Percentiles rank a stretch among this genome's conserved stretches.
Evolutionary conservation across 2,113 vertebrate species (phyloP).

Genomic region (Chaetodon auriga): DNA sequence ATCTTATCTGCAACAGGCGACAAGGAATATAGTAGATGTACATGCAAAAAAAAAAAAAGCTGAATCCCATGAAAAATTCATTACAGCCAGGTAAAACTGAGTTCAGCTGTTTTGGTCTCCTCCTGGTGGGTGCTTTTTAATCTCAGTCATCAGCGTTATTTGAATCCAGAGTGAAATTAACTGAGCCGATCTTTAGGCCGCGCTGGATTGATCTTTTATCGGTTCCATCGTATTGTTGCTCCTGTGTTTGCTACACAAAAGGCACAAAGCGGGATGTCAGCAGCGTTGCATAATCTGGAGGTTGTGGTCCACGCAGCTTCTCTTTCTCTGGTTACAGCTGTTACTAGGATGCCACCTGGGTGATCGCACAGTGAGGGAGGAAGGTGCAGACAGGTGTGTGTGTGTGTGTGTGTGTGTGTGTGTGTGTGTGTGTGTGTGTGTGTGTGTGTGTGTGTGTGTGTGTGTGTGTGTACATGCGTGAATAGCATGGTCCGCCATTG

Average conservation of each 20-base stretch:
- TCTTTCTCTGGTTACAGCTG: constrained; percentile 68
- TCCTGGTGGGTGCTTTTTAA: not conserved
- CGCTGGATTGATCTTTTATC: constrained; percentile 8
- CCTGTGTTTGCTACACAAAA: not conserved
- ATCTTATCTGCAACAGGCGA: constrained; percentile 60
- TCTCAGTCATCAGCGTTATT: constrained; percentile 6
- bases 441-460: constrained; percentile 51
- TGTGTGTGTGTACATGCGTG: constrained; percentile 43
- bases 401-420: constrained; percentile 37
- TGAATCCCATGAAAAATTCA: constrained; percentile 48
- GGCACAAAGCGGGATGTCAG: constrained; percentile 33
- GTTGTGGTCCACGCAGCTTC: constrained; percentile 4
- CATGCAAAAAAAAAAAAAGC: constrained; percentile 30
- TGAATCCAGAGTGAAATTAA: constrained; percentile 14
- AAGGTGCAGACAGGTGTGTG: constrained; percentile 65
- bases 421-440: constrained; percentile 46
- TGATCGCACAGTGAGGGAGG: constrained; percentile 46
- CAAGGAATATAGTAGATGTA: constrained; percentile 35
- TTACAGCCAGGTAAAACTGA: constrained; percentile 37
- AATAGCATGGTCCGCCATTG: constrained; percentile 33
- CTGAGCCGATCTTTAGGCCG: constrained; percentile 1
- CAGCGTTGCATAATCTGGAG: constrained; percentile 39
- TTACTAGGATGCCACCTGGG: constrained; percentile 60
- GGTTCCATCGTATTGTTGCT: not conserved
- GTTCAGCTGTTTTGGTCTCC: constrained; percentile 23